phyloP scores from a whole-genome alignment of 2,113 vertebrate species.

The Chaenogobius annularis region DNA sequence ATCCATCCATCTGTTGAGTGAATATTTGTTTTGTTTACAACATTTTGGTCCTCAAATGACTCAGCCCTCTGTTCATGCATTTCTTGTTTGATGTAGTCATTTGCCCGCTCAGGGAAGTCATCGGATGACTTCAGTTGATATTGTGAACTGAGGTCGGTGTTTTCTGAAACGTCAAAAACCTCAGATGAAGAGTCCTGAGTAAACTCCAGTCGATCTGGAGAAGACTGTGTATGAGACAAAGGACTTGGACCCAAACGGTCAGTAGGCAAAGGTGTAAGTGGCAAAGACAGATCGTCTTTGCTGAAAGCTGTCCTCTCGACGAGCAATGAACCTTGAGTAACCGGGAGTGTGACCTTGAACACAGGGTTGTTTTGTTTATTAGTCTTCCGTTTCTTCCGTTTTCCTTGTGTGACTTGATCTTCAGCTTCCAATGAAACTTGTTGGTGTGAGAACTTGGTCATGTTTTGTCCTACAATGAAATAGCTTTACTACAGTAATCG shows the following conservation, averaged over 20 bases:
- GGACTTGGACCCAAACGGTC: not conserved
- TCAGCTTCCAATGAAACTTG: not conserved
- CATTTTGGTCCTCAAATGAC: not conserved
- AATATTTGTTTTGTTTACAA: not conserved
- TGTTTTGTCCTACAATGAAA: constrained; percentile 29
- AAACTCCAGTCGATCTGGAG: not conserved
- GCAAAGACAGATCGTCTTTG: not conserved
- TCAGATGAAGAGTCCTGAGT: not conserved
- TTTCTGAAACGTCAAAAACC: not conserved
- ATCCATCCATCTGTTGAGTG: not conserved
- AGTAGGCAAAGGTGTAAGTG: not conserved
- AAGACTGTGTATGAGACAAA: not conserved
- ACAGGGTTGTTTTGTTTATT: constrained; percentile 29
- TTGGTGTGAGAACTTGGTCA: not conserved
- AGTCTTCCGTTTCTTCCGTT: not conserved
- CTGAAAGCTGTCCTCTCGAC: constrained; percentile 62
- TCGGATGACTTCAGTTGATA: not conserved
- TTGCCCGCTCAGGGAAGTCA: not conserved
- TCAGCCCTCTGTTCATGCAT: not conserved
- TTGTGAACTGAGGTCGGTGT: not conserved
- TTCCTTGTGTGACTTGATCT: not conserved
- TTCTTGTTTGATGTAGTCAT: not conserved
- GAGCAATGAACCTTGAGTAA: constrained; percentile 48
- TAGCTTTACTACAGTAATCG: not conserved
- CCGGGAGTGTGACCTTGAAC: constrained; percentile 68